These are phyloP conservation scores for Volucella inflata DNA, from an alignment of 2,888 invertebrate genomes.

Conservation along the genomic window DNA sequence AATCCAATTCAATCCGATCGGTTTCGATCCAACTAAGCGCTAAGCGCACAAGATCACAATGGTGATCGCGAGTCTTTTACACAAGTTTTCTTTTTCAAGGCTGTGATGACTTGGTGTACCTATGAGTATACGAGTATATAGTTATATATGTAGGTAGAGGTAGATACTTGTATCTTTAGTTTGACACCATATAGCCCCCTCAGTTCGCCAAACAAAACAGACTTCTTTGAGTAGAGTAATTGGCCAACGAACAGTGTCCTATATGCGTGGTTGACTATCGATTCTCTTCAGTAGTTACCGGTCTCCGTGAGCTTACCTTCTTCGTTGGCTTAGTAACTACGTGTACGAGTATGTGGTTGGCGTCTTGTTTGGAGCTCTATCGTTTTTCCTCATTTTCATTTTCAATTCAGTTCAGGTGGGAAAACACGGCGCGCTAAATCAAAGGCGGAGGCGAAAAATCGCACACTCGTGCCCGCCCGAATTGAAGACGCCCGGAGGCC, in stretches of 20 bases:
- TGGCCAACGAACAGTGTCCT: constrained; percentile 60
- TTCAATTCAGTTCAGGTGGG: constrained; percentile 73
- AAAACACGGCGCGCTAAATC: constrained; percentile 68
- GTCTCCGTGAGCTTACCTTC: constrained; percentile 38
- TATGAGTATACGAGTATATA: too few relatives aligned
- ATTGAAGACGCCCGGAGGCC: constrained; percentile 5
- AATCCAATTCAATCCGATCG: neutral
- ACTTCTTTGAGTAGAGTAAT: neutral
- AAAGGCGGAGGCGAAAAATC: constrained; percentile 74
- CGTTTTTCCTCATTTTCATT: constrained; percentile 63
- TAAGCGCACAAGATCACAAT: too few relatives aligned
- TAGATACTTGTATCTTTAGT: too few relatives aligned
- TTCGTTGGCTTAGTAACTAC: neutral
- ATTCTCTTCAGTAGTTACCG: constrained; percentile 56
- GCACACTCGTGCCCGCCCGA: constrained; percentile 61
- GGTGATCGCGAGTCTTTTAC: constrained; percentile 52
- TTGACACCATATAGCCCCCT: too few relatives aligned
- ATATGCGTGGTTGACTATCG: constrained; percentile 59
- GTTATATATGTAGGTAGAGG: too few relatives aligned
- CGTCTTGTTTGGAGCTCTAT: constrained; percentile 50
- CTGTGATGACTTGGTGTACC: constrained; percentile 17
- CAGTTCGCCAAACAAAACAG: too few relatives aligned
- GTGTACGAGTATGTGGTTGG: constrained; percentile 20
- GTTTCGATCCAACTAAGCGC: too few relatives aligned
- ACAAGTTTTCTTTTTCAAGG: constrained; percentile 67